phyloP scores from a whole-genome alignment of 2,797 vertebrate species.

The Urosaurus nigricauda region DNA sequence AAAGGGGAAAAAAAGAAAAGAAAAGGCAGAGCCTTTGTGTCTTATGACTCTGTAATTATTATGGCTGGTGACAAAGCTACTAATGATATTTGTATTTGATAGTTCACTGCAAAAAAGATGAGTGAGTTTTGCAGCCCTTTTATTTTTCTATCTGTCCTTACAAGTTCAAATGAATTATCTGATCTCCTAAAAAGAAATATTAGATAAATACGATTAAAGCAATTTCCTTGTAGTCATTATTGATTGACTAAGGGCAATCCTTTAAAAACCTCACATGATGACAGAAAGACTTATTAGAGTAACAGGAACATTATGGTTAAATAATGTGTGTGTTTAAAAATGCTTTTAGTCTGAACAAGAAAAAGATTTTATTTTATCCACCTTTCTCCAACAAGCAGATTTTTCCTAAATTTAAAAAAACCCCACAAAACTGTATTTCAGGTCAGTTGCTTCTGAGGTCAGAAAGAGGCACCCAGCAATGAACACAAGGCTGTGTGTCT shows the following conservation, averaged over 20 bases:
- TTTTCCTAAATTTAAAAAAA: not conserved
- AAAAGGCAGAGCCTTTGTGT: slow-evolving; percentile 32
- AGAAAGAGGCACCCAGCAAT: too few species aligned
- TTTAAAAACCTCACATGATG: not conserved
- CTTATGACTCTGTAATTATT: slow-evolving; percentile 23
- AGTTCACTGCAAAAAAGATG: slow-evolving; percentile 6
- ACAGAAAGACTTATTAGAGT: slow-evolving; percentile 18
- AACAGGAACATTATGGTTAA: slow-evolving; percentile 17
- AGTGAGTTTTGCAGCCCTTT: not conserved
- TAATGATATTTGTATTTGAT: not conserved
- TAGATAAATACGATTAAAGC: slow-evolving; percentile 26
- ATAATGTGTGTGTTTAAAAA: slow-evolving; percentile 3
- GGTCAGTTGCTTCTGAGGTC: too few species aligned
- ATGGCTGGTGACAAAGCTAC: slow-evolving; percentile 9
- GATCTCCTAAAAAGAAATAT: slow-evolving; percentile 20
- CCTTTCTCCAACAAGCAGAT: not conserved
- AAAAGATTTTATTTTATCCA: not conserved
- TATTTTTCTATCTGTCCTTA: slow-evolving; percentile 11
- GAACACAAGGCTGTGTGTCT: too few species aligned
- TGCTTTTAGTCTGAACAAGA: not conserved
- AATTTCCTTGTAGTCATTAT: slow-evolving; percentile 33
- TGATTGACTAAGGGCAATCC: not conserved
- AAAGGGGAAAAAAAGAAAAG: not conserved
- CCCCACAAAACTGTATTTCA: not conserved
- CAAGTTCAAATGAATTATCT: slow-evolving; percentile 18